Conservation (phyloP, 1,140 invertebrate species). For the Linepithema humile region DNA sequence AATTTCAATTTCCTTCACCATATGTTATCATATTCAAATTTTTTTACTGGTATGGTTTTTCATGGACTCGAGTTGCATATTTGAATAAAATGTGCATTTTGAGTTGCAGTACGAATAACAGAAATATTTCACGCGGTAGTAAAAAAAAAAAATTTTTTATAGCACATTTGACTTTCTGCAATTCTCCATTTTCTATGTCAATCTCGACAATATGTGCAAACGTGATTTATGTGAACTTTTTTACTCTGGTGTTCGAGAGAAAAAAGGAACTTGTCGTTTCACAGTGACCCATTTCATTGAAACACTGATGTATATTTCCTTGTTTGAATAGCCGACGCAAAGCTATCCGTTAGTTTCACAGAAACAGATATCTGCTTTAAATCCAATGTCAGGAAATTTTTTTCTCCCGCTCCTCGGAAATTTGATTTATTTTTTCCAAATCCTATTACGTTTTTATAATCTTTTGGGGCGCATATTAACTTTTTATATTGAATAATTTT, state of each 20-base stretch:
- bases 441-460: neutral
- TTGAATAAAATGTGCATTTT: conserved; percentile 39
- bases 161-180: conserved; percentile 12
- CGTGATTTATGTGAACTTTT: conserved; percentile 17
- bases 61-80: conserved; percentile 12
- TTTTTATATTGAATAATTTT: neutral
- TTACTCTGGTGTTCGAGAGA: neutral
- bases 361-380: conserved; percentile 17
- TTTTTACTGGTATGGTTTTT: conserved; percentile 8
- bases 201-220: neutral
- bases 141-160: neutral
- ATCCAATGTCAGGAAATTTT: neutral
- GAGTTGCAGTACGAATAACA: neutral
- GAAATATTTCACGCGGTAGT: neutral
- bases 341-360: neutral
- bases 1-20: conserved; percentile 15
- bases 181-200: conserved; percentile 23
- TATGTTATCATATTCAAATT: neutral
- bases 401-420: neutral
- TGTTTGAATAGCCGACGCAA: neutral
- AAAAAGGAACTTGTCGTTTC: conserved; percentile 10
- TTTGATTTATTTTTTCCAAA: neutral
- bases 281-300: conserved; percentile 29
- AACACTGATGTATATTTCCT: conserved; percentile 27
- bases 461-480: neutral